Evolutionary conservation across 2,113 vertebrate species (phyloP), one percentile per base, ranked within the genome.

Genomic region (Menura novaehollandiae): DNA sequence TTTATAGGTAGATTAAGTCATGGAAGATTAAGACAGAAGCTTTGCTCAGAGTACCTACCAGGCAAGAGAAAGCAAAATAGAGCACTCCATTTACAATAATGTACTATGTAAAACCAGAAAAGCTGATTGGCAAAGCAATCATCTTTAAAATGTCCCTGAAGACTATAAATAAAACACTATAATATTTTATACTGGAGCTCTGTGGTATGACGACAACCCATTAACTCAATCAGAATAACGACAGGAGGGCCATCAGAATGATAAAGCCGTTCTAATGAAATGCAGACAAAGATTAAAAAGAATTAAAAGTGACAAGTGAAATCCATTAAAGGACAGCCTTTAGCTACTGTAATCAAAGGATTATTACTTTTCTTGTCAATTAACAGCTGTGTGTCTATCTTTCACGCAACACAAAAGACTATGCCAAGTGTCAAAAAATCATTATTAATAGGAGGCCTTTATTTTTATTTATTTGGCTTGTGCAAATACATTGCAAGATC

Each of bases 291-390:
- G 96, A 98, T 97, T 96, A 96, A 97, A 91, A 97, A 96, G 96
- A 98, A 98, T 98, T 97, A 98, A 97, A 97, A 97, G 93, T 97
- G 97, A 98, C 97, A 98, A 97, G 96, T 91, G 88, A 97, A 98
- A 97, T 96, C 95, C 95, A 97, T 97, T 96, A 97, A 95, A 97
- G 93, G 95, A 93, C 73, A 97, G 97, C 85, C 91, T 95, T 97
- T 97, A 97, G 97, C 97, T 97, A 97, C 97, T 96, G 93, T 97
- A 98, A 98, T 98, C 97, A 98, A 97, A 97, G 96, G 96, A 95
- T 89, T 91, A 98, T 98, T 98, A 97, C 88, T 98, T 96, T 97
- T 89, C 88, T 95, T 97, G 95, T 95, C 96, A 97, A 97, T 98
- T 98, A 98, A 96, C 95, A 97, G 94, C 95, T 96, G 91, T 94